These are phyloP conservation scores for Epirrhoe alternata DNA, from an alignment of 2,888 invertebrate species.

Conservation along the genomic window DNA sequence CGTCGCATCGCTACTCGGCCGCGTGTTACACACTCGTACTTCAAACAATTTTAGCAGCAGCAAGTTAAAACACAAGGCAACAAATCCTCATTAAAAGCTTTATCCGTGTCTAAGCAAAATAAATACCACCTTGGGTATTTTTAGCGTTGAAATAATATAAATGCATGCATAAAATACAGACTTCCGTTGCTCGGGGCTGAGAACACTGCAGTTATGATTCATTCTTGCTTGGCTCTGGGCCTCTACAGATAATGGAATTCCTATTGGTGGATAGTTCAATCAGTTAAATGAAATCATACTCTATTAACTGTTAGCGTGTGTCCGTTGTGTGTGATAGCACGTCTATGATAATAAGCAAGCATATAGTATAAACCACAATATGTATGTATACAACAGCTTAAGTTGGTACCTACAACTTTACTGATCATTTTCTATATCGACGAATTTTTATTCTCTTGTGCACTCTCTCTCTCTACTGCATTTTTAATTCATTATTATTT, in stretches of 20 bases:
- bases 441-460: no score
- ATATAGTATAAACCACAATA: no score
- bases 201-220: constrained; percentile 21
- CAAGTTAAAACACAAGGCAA: constrained; percentile 1
- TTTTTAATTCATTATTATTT: no score
- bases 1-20: not conserved
- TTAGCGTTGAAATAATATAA: constrained; percentile 10
- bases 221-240: constrained; percentile 13
- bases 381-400: no score
- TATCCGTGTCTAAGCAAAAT: constrained; percentile 8
- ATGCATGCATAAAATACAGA: constrained; percentile 21
- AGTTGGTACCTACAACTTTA: no score
- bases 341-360: no score
- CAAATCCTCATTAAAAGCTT: constrained; percentile 2
- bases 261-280: not conserved
- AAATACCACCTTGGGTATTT: constrained; percentile 17
- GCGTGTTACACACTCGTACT: not conserved
- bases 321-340: no score
- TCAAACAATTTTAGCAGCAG: not conserved
- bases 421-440: no score
- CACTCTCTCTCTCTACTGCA: no score
- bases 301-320: no score
- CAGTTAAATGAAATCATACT: no score
- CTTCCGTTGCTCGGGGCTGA: constrained; percentile 22
- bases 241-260: not conserved